Evolutionary conservation across 2,113 vertebrate genomes (phyloP).

Genomic region (Pachyramphus minor): DNA sequence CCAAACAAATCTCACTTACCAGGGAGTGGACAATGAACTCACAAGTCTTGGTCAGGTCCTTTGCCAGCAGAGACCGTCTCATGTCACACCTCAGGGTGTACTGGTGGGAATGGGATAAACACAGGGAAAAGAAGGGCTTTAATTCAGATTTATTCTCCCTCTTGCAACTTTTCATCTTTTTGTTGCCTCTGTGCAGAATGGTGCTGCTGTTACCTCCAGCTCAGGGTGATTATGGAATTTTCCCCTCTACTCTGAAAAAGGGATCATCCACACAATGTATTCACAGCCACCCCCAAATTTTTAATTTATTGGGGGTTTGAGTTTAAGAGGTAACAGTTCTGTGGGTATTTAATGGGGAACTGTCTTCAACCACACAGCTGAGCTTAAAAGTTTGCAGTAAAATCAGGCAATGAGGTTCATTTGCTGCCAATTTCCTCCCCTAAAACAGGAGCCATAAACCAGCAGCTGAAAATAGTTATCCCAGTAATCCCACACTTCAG

Average conservation of each 20-base stretch:
- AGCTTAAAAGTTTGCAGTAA: background rate
- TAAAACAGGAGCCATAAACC: background rate
- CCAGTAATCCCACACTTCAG: background rate
- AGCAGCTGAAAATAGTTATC: background rate
- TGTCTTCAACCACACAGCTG: background rate
- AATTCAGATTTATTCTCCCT: background rate
- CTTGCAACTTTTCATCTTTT: background rate
- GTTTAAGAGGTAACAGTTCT: background rate
- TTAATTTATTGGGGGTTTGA: background rate
- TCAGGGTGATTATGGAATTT: background rate
- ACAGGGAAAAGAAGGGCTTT: background rate
- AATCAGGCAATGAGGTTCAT: background rate
- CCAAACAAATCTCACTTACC: conserved; percentile 74
- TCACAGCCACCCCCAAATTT: background rate
- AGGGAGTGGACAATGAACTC: conserved; percentile 94
- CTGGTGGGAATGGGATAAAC: conserved; percentile 52
- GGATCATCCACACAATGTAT: background rate
- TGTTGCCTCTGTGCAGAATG: background rate
- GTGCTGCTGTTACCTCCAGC: background rate
- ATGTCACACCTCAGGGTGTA: conserved; percentile 94
- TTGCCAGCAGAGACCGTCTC: conserved; percentile 89
- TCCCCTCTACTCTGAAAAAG: background rate
- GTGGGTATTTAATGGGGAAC: background rate
- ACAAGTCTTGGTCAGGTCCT: conserved; percentile 91
- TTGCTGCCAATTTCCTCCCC: background rate